Evolutionary conservation across 1,140 invertebrate genomes (phyloP), one percentile per base, ranked within the genome.

Genomic region (Scaptomyza pallida): DNA sequence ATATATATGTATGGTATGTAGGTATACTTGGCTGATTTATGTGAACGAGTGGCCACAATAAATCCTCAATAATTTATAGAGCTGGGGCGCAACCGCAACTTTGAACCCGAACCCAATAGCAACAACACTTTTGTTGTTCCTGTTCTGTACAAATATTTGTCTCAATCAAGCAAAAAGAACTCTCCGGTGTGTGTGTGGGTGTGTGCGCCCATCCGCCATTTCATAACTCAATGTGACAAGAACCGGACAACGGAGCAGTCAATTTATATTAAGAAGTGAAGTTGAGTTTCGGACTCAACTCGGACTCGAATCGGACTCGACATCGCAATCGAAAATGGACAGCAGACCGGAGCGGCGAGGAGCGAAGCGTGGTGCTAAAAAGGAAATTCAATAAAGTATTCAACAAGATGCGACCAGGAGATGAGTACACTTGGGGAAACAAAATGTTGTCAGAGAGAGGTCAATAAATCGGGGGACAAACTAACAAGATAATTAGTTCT

Each of bases 121-220:
- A 30, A 30, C 26, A 30, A 9, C 8, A 8, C 9, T 30, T 30
- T 30, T 30, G 8, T 8, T 9, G 6, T 30, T 30, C 6, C 23
- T 85, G 9, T 85, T 30, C 9, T 80, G 76, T 85, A 61, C 76
- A 85, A 85, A 85, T 85, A 85, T 85, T 85, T 85, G 81, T 85
- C 80, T 73, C 81, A 79, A 85, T 85, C 80, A 76, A 85, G 23
- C 55, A 37, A 45, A 19, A 44, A n/a, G n/a, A n/a, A 44, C 17
- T 15, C 23, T 37, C 12, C 33, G 4, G 1, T 30, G 26, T 30
- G 6, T 30, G 26, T 30, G 37, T 56, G 40, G 26, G 40, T 21
- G 17, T 13, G 40, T 17, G 37, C 35, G 17, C 19, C 37, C 19
- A 21, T 10, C 52, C 51, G 1, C 37, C 37, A 70, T 80, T 85